Base-by-base conservation (phyloP, 2,888 invertebrate species). In the Apeira syringaria region DNA sequence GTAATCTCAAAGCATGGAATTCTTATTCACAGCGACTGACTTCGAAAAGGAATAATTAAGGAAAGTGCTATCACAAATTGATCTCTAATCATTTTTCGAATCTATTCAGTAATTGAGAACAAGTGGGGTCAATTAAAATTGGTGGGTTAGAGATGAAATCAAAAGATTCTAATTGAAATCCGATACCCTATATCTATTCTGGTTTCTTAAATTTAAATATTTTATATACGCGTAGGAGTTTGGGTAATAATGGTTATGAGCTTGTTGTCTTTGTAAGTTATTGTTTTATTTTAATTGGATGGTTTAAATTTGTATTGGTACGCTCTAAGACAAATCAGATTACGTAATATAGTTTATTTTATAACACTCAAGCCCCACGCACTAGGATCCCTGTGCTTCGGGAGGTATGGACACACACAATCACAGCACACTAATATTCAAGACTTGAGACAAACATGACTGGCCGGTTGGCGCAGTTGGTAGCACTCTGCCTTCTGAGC, bases 131-230 rank as follows among this genome's bases (percentile, higher is more conserved):
- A 29, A 34, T 26, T 1, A n/a, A 34, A 15, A 44, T n/a, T 33
- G 44, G 44, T 20, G n/a, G 13, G n/a, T 26, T 12, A 11, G 10
- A 43, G 10, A 32, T 17, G 37, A 38, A 33, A 44, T 44, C 44
- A 42, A 28, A 15, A 22, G 11, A 17, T 9, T 76, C 59, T 75
- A 73, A 78, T 79, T 78, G 80, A 73, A 80, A 80, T 61, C 59
- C 67, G 78, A 80, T 80, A 73, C 59, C n/a, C 56, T 58, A 53
- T 48, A 31, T 54, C 57, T 55, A 56, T 52, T 60, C 62, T 58
- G 45, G 31, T 38, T 50, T 61, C 41, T 56, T 47, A 53, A 53
- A 56, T 48, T 51, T 31, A 39, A 47, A 50, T 53, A 47, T 48
- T 51, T 56, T 53, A 55, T 56, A 61, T 63, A 60, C 57, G 55